phyloP scores from a whole-genome alignment of 1,140 invertebrate species.

The Drosophila orena region DNA sequence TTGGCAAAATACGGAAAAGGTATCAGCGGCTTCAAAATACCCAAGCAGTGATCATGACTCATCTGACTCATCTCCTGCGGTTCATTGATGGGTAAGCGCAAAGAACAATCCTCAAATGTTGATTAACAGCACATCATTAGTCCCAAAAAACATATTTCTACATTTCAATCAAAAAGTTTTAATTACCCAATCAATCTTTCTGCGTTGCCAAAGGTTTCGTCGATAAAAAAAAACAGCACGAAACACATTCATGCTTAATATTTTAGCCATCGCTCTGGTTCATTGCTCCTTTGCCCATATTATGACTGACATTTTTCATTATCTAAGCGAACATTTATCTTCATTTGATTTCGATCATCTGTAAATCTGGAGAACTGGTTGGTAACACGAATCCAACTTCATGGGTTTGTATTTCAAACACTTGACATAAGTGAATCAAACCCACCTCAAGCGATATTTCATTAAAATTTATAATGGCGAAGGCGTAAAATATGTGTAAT shows the following conservation, averaged over 20 bases:
- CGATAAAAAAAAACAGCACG: conserved; percentile 5
- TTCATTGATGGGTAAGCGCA: conserved; percentile 13
- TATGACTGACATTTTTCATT: conserved; percentile 34
- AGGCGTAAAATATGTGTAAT: conserved; percentile 28
- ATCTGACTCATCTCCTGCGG: conserved; percentile 1
- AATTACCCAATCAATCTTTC: conserved; percentile 20
- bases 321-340: conserved; percentile 23
- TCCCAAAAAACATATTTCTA: conserved; percentile 5
- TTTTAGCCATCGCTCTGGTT: conserved; percentile 23
- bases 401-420: conserved; percentile 41
- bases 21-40: not conserved
- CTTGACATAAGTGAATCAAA: conserved; percentile 41
- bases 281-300: conserved; percentile 35
- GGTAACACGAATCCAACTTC: conserved; percentile 27
- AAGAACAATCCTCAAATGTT: not conserved
- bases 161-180: not conserved
- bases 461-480: conserved; percentile 50
- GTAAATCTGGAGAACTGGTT: conserved; percentile 46
- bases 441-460: conserved; percentile 31
- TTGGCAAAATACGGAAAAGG: not conserved
- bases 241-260: conserved; percentile 4
- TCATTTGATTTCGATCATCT: conserved; percentile 12
- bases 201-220: conserved; percentile 1
- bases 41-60: conserved; percentile 7
- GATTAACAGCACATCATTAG: conserved; percentile 27